These are phyloP conservation scores for Tangara arthus DNA, from an alignment of 2,797 vertebrate genomes.

Conservation along the genomic window DNA sequence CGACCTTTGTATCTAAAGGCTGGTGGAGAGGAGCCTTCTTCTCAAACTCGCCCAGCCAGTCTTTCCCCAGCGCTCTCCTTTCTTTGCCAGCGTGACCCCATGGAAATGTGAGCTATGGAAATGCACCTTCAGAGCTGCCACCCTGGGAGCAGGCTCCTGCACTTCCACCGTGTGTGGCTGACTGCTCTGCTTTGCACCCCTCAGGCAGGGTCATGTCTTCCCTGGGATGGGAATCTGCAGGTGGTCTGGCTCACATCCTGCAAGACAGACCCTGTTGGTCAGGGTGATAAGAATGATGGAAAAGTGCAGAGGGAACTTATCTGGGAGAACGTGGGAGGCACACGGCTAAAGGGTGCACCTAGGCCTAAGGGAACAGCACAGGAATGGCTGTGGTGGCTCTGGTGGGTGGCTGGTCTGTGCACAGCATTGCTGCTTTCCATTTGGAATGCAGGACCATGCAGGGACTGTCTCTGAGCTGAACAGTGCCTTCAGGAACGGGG, in stretches of 20 bases:
- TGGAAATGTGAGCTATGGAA: constrained; percentile 53
- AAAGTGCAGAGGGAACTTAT: neutral
- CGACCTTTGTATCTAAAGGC: constrained; percentile 60
- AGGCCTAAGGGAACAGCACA: neutral
- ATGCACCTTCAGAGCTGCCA: constrained; percentile 30
- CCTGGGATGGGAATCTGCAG: neutral
- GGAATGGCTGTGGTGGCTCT: neutral
- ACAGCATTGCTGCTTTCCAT: neutral
- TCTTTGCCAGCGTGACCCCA: constrained; percentile 13
- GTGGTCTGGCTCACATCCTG: neutral
- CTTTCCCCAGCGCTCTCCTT: neutral
- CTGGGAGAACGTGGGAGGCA: neutral
- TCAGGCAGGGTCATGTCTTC: neutral
- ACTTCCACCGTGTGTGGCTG: neutral
- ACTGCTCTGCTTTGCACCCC: neutral
- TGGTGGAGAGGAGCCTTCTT: constrained; percentile 47
- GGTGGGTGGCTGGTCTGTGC: neutral
- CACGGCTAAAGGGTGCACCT: neutral
- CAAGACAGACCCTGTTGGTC: neutral
- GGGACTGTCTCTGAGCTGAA: neutral
- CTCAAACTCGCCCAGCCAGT: neutral
- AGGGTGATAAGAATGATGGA: neutral
- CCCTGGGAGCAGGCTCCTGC: neutral
- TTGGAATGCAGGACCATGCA: neutral
- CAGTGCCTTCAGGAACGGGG: neutral